Conservation (phyloP, 2,113 vertebrate species). For the Aleadryas rufinucha region DNA sequence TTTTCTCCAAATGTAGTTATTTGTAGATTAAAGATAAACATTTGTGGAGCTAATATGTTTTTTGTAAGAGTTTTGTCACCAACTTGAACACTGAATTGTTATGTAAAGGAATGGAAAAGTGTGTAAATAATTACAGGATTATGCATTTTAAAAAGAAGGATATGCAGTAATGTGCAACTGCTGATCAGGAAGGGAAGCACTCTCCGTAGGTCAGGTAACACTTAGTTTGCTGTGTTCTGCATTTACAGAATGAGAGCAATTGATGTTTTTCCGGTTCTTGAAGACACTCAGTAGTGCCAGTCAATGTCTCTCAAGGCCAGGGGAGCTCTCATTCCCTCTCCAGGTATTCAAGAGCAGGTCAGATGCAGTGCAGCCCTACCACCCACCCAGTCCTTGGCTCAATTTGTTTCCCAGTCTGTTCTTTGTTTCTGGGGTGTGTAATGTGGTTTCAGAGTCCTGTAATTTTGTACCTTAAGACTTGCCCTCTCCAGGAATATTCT, state of each 20-base stretch:
- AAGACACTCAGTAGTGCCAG: neutral
- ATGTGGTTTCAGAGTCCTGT: neutral
- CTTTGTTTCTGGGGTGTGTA: neutral
- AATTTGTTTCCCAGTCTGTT: neutral
- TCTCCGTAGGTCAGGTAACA: neutral
- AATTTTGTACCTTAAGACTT: neutral
- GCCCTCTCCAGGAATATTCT: neutral
- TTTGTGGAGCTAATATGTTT: neutral
- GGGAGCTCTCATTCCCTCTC: fast-evolving
- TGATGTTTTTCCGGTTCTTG: neutral
- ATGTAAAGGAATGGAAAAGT: neutral
- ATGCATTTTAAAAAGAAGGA: neutral
- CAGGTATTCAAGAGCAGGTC: neutral
- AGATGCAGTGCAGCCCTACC: neutral
- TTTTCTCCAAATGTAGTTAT: conserved; percentile 41
- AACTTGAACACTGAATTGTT: neutral
- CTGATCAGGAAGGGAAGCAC: neutral
- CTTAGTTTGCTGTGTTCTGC: neutral
- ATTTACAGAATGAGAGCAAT: neutral
- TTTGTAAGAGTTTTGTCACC: conserved; percentile 39
- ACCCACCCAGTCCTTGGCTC: neutral
- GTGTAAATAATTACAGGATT: neutral
- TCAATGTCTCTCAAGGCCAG: neutral
- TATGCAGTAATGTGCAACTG: neutral
- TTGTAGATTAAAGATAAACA: conserved; percentile 60